Conservation (phyloP, 2,888 invertebrate species). For the Harmothoe impar region DNA sequence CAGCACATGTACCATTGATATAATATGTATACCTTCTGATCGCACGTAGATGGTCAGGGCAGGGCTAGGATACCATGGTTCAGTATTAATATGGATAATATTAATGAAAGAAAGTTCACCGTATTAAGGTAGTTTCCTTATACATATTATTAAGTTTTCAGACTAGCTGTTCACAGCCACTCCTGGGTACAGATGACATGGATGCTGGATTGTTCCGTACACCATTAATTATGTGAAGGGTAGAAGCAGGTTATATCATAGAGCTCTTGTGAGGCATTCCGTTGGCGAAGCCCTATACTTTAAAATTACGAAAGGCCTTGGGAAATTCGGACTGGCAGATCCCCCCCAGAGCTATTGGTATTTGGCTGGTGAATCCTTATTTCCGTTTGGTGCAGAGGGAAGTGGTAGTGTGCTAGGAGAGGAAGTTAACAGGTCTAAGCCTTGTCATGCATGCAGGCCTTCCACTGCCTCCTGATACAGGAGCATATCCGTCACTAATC, state of each 20-base stretch:
- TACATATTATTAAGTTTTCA: too few species aligned
- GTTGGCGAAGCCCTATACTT: not conserved
- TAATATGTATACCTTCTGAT: too few species aligned
- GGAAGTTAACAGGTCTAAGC: constrained; percentile 21
- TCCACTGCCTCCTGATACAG: not conserved
- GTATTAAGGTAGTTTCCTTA: too few species aligned
- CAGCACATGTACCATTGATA: too few species aligned
- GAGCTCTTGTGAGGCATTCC: not conserved
- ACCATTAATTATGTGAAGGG: not conserved
- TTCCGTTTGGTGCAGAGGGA: not conserved
- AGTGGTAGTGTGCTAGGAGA: not conserved
- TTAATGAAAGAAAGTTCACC: too few species aligned
- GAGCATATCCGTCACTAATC: not conserved
- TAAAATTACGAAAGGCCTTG: not conserved
- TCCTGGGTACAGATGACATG: too few species aligned
- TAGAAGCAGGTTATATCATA: not conserved
- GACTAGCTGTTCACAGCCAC: too few species aligned
- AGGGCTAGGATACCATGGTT: too few species aligned
- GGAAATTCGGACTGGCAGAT: not conserved
- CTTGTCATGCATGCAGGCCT: not conserved
- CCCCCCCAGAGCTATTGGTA: not conserved
- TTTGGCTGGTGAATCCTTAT: constrained; percentile 6
- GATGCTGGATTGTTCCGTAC: not conserved
- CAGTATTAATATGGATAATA: too few species aligned
- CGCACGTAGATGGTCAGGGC: too few species aligned